These are phyloP conservation scores for Polyploca ridens DNA, from an alignment of 2,888 invertebrate species.

Conservation along the genomic window DNA sequence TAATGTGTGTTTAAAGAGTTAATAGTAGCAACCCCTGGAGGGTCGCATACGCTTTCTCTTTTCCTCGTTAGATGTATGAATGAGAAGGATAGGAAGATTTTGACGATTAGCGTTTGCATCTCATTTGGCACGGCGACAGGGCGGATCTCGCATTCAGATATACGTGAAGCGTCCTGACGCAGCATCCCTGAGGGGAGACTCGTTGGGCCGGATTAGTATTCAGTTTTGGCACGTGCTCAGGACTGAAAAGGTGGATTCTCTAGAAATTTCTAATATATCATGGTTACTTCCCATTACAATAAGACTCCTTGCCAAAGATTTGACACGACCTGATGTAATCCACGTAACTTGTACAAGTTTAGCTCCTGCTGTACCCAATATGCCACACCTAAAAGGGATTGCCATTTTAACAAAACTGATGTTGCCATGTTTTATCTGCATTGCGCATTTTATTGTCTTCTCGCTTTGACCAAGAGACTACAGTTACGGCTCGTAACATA, in stretches of 20 bases:
- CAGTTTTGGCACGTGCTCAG: not conserved
- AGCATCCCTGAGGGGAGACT: not conserved
- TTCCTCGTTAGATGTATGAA: not conserved
- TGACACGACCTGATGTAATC: not conserved
- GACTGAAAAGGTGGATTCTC: not conserved
- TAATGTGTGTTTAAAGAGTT: conserved; percentile 12
- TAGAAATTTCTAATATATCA: not conserved
- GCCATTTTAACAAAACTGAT: not conserved
- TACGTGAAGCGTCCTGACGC: not conserved
- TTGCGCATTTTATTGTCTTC: not conserved
- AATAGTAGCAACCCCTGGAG: not conserved
- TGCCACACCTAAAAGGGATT: not conserved
- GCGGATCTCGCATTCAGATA: conserved; percentile 1
- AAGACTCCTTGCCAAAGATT: not conserved
- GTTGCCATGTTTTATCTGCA: not conserved
- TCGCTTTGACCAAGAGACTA: not conserved
- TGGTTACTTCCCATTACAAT: not conserved
- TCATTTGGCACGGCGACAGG: conserved; percentile 9
- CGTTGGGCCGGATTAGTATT: conserved; percentile 6
- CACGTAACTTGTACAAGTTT: not conserved
- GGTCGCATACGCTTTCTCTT: not conserved
- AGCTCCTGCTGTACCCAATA: not conserved
- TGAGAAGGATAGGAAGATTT: conserved; percentile 7
- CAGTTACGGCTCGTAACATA: not conserved
- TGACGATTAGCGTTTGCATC: conserved; percentile 5